Percentiles rank a stretch among this genome's conserved stretches.
Conservation (phyloP, 2,113 vertebrate genomes). For the Leiothrix lutea region DNA sequence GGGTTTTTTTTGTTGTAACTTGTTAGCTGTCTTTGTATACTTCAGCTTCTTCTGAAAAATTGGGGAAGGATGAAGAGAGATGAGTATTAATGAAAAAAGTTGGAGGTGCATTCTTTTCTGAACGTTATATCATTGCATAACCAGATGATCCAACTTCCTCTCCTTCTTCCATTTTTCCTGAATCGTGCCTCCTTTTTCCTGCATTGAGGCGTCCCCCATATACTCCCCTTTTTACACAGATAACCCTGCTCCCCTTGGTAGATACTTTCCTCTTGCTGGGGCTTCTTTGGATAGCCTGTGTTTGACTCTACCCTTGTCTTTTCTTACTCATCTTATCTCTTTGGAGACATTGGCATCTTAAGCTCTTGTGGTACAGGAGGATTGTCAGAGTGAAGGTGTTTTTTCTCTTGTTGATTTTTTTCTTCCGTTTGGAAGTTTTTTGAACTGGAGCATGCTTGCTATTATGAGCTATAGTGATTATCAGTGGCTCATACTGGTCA, state of each 20-base stretch:
- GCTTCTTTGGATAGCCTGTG: background rate
- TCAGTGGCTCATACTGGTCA: background rate
- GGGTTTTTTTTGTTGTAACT: background rate
- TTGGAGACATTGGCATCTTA: background rate
- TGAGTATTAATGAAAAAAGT: background rate
- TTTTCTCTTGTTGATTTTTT: background rate
- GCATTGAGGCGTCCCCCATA: background rate
- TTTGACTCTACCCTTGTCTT: background rate
- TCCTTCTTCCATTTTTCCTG: background rate
- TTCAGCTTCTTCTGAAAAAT: background rate
- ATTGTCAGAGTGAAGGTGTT: background rate
- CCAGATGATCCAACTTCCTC: background rate
- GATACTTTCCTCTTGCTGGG: background rate
- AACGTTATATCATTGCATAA: background rate
- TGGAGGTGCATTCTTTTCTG: background rate
- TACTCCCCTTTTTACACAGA: background rate
- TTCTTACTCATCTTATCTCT: background rate
- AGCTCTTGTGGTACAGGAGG: background rate
- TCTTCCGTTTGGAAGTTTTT: background rate
- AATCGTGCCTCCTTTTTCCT: background rate
- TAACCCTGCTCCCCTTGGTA: background rate
- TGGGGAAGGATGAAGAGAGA: background rate
- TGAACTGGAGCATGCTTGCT: background rate
- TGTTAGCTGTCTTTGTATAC: background rate
- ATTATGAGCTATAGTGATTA: accelerated